Base-by-base conservation (phyloP, 92 coral and sea anemone species). In the Desmophyllum pertusum region DNA sequence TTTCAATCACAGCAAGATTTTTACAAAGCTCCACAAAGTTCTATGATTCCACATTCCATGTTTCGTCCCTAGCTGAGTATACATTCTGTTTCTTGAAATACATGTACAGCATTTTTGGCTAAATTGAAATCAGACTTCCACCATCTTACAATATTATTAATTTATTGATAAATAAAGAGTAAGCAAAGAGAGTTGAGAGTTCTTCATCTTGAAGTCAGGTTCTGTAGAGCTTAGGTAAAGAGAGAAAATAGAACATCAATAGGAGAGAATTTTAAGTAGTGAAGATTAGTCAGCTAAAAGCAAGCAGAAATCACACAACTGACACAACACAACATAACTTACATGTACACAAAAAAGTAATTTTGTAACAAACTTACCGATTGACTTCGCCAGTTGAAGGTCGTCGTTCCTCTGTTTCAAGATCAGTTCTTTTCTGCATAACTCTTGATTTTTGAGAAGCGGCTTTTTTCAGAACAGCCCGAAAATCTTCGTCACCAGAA, bases 401-500 rank as follows among this genome's bases (percentile, higher is more conserved):
- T 38, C 23, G 17, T 38, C 23, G 36, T 6, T 35, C 57, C 79
- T 72, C 69, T 18, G 71, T 29, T 29, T 25, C 59, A 10, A 13
- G 57, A 27, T 59, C 78, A 21, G 40, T 3, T 23, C 33, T 35
- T 71, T 33, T 73, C 10, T 19, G 71, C 30, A 10, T 19, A 3
- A 6, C 33, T 82, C 42, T 72, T 71, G 86, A 55, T n/a, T 73
- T 45, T 17, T 55, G 55, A 2, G 15, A 31, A 40, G 89, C 86
- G 57, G 92, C 91, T 51, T 61, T 88, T 81, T 86, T 93, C 29
- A 93, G 79, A 69, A 80, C 83, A 36, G 87, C 79, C 13, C 94
- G 91, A 45, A 93, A 88, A 53, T 93, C 97, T 72, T 77, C 87
- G 17, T 81, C 81, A 41, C 78, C 61, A 27, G 57, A 39, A 0